Evolutionary conservation across 2,888 invertebrate species (phyloP), one percentile per base, ranked within the genome.

Genomic region (Tetragnatha montana): DNA sequence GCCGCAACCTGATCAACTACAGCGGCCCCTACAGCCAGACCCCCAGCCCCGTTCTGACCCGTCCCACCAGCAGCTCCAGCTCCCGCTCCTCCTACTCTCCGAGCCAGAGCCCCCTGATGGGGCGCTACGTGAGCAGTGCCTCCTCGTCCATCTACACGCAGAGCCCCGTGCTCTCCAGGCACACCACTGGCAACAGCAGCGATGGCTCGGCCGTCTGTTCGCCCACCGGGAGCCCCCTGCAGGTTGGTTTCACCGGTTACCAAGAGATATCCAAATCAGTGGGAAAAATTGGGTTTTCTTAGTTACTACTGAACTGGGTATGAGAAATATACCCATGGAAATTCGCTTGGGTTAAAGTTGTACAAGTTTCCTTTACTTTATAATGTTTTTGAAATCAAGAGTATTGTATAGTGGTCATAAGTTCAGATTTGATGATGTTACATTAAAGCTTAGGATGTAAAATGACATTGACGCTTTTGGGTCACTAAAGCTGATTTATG

Each of bases 11-110:
- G 22, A 80, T 91, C 49, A 71, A 81, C 22, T 91, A 91, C 71
- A 90, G 87, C 81, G 88, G 91, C 35, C 91, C 91, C 21, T 91
- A 91, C 69, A 91, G 91, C 82, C 91, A 91, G 79, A 90, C 88
- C 71, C 91, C 91, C 47, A 91, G 91, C 49, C 91, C 91, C 49
- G 87, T 91, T 12, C 85, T 91, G 19, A 89, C 89, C 75, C 87
- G 91, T 85, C 91, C 91, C 71, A 91, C 91, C 10, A 89, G 89
- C 87, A 91, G 91, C 83, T 91, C 88, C 17, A 91, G 90, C 79
- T 91, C 91, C 69, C 78, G 91, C 6, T 91, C 91, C 50, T 91
- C 91, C 50, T 91, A 91, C 69, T 91, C 91, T 81, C 91, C 91
- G 79, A 84, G 88, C 84, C 91, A 90, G 71, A 91, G 91, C 73